Evolutionary conservation across 2,797 vertebrate species (phyloP).

Genomic region (Uromys caudimaculatus): DNA sequence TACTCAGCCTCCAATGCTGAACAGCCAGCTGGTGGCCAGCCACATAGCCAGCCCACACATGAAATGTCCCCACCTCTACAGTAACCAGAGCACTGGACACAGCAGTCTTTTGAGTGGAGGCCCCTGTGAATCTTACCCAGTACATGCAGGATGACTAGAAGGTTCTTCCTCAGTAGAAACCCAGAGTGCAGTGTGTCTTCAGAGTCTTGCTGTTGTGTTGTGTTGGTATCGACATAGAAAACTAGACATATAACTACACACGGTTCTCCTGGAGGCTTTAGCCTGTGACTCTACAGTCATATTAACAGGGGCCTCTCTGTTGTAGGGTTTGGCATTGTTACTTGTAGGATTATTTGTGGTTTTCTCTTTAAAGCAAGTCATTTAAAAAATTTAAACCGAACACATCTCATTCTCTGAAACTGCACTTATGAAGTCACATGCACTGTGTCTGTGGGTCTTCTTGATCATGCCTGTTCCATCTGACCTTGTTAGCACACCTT

Average conservation of each 20-base stretch:
- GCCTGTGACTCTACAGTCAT: background rate
- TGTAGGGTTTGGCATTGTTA: background rate
- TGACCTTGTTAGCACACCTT: accelerated
- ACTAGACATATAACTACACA: background rate
- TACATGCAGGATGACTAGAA: background rate
- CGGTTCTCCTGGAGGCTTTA: background rate
- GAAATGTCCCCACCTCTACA: background rate
- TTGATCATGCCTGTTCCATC: background rate
- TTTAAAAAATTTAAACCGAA: background rate
- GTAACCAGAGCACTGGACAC: background rate
- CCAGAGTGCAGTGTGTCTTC: background rate
- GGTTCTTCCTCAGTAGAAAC: background rate
- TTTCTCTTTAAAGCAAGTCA: background rate
- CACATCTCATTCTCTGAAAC: background rate
- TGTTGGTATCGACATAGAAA: background rate
- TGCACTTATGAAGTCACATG: background rate
- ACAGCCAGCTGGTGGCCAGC: background rate
- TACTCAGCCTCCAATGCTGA: background rate
- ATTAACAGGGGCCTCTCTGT: background rate
- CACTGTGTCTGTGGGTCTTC: background rate
- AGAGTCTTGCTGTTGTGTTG: background rate
- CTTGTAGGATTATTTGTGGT: background rate
- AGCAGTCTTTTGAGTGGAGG: background rate
- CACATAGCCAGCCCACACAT: accelerated
- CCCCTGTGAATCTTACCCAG: background rate